Evolutionary conservation across 2,797 vertebrate species (phyloP).

Genomic region (Ficedula albicollis): DNA sequence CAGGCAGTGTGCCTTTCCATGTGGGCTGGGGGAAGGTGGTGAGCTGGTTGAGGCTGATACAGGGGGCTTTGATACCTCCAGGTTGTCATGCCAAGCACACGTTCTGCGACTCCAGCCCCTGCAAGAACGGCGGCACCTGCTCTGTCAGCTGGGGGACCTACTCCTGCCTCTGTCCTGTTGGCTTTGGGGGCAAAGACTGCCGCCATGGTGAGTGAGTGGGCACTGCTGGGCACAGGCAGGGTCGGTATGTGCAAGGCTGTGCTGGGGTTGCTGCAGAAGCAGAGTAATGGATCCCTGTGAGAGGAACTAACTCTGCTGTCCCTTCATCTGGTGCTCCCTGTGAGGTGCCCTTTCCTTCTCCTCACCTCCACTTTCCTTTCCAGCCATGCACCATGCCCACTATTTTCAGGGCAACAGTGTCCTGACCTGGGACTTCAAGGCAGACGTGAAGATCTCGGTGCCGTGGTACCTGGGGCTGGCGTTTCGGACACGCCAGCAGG

Average conservation of each 20-base stretch:
- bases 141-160: slow-evolving; percentile 93
- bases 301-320: neutral
- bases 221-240: neutral
- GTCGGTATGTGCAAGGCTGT: neutral
- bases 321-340: neutral
- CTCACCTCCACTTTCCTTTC: slow-evolving; percentile 6
- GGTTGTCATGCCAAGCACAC: slow-evolving; percentile 93
- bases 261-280: neutral
- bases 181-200: slow-evolving; percentile 96
- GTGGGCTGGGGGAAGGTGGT: neutral
- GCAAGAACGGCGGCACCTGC: slow-evolving; percentile 93
- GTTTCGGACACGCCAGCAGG: slow-evolving; percentile 87
- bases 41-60: neutral
- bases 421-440: slow-evolving; percentile 95
- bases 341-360: neutral
- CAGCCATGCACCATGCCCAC: slow-evolving; percentile 93
- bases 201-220: slow-evolving; percentile 83
- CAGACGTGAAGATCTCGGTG: slow-evolving; percentile 88
- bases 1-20: neutral
- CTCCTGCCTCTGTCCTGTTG: slow-evolving; percentile 92
- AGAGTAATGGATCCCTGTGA: neutral
- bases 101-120: slow-evolving; percentile 93
- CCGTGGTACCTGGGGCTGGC: slow-evolving; percentile 95
- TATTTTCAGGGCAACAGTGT: slow-evolving; percentile 91
- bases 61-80: slow-evolving; percentile 52